These are phyloP conservation scores for Leptopilina myrica DNA, from an alignment of 2,888 invertebrate genomes.

Conservation along the genomic window DNA sequence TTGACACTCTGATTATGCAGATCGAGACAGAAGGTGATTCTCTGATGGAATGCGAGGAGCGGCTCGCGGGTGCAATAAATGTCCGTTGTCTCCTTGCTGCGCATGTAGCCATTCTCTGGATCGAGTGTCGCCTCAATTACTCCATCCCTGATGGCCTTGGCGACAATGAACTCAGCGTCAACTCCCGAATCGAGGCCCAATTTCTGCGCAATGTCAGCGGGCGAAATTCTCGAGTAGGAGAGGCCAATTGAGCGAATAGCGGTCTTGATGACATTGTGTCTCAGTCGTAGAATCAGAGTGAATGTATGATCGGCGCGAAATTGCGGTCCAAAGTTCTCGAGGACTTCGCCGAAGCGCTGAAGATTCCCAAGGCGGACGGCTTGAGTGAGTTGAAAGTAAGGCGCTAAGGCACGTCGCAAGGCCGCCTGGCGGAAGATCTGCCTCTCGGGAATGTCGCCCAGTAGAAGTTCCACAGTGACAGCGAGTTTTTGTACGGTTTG, in stretches of 20 bases:
- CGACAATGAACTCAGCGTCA: constrained; percentile 99
- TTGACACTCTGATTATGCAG: constrained; percentile 99
- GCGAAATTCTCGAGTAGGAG: constrained; percentile 97
- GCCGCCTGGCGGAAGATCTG: constrained; percentile 95
- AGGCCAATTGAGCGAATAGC: constrained; percentile 97
- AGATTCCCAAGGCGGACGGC: constrained; percentile 97
- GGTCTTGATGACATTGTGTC: constrained; percentile 99
- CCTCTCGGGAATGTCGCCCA: constrained; percentile 98
- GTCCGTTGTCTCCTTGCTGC: constrained; percentile 97
- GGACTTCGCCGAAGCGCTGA: constrained; percentile 94
- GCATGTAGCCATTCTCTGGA: constrained; percentile 96
- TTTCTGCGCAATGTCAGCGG: constrained; percentile 95
- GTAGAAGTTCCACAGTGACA: constrained; percentile 94
- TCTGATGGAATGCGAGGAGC: constrained; percentile 95
- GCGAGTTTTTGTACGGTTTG: constrained; percentile 97
- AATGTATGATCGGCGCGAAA: constrained; percentile 97
- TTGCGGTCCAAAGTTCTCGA: constrained; percentile 93
- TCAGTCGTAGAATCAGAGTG: constrained; percentile 94
- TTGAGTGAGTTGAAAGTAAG: constrained; percentile 98
- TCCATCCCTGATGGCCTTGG: constrained; percentile 98
- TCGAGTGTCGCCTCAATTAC: constrained; percentile 98
- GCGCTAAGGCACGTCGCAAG: constrained; percentile 91
- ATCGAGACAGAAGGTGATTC: constrained; percentile 98
- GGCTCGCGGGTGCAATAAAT: constrained; percentile 98
- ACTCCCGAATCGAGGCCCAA: constrained; percentile 95